These are phyloP conservation scores for Sebastes vulpes DNA, from an alignment of 2,797 vertebrate genomes.

Conservation along the genomic window DNA sequence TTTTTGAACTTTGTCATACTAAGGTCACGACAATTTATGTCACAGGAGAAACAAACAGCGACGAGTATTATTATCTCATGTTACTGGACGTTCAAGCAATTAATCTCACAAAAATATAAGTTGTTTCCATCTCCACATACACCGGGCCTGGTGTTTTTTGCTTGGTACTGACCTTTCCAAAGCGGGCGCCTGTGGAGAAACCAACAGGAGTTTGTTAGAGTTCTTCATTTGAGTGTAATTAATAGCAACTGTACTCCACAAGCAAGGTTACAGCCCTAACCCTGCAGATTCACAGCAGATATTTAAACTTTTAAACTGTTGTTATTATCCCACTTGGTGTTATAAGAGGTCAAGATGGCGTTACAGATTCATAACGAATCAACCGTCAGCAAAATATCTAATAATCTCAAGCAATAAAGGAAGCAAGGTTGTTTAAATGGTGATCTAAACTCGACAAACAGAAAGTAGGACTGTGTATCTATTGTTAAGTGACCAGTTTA, in stretches of 20 bases:
- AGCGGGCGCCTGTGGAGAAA: slow-evolving; percentile 14
- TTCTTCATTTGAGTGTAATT: slow-evolving; percentile 26
- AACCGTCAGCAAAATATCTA: neutral
- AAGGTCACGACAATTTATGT: neutral
- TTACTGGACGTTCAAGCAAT: neutral
- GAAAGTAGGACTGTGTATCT: neutral
- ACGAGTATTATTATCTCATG: neutral
- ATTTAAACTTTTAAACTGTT: no score
- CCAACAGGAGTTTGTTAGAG: slow-evolving; percentile 1
- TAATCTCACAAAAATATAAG: neutral
- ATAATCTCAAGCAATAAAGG: neutral
- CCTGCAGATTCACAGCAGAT: neutral
- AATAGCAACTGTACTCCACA: neutral
- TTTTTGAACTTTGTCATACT: neutral
- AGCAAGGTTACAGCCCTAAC: neutral
- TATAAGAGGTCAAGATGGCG: neutral
- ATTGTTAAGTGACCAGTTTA: neutral
- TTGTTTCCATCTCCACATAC: neutral
- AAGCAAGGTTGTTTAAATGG: neutral
- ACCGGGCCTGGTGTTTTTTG: neutral
- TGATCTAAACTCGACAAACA: neutral
- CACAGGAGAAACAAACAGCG: neutral
- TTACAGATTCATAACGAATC: neutral
- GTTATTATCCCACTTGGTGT: neutral
- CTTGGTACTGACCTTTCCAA: slow-evolving; percentile 31